Evolutionary conservation across 2,113 vertebrate species (phyloP), one percentile per base, ranked within the genome.

Genomic region (Spermophilus dauricus): DNA sequence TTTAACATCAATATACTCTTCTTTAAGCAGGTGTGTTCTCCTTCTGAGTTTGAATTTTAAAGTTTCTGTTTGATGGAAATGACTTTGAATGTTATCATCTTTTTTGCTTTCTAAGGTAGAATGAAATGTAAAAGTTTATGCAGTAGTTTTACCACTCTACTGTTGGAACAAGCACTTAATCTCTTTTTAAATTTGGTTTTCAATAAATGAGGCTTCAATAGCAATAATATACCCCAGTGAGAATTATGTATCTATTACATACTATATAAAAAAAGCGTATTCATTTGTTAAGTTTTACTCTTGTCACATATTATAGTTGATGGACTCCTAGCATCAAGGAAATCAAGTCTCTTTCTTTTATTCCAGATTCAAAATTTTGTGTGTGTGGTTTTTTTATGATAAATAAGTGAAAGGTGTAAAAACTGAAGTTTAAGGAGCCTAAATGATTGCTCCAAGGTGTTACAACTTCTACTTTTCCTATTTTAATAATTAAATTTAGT

Each of bases 21-120:
- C 56, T 92, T 86, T 91, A 90, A 89, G 63, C 69, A 92, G 97
- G 56, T 87, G 97, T 97, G 65, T 94, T 97, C 96, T 90, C 70
- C 96, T 97, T 88, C 69, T 81, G 96, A 98, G 76, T 84, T 98
- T 98, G 75, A 78, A 70, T 97, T 95, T 98, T 70, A 30, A 94
- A 97, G 32, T 86, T 96, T 97, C 42, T 97, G 73, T 97, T 87
- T 95, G 69, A 61, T 96, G 75, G 70, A 96, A 80, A 37, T 34
- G 65, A 77, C 51, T n/a, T 97, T 91, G 51, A 92, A 63, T 97
- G 86, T 61, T 91, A 75, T 89, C 58, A 75, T 58, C 22, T 76
- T 95, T 80, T 92, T 96, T 95, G 32, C 42, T 95, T 93, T 94
- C 63, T 86, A 91, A 89, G 67, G 61, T 73, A 16, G 22, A 92